These are phyloP conservation scores for Datnioides undecimradiatus DNA, from an alignment of 2,113 vertebrate species.

Conservation along the genomic window DNA sequence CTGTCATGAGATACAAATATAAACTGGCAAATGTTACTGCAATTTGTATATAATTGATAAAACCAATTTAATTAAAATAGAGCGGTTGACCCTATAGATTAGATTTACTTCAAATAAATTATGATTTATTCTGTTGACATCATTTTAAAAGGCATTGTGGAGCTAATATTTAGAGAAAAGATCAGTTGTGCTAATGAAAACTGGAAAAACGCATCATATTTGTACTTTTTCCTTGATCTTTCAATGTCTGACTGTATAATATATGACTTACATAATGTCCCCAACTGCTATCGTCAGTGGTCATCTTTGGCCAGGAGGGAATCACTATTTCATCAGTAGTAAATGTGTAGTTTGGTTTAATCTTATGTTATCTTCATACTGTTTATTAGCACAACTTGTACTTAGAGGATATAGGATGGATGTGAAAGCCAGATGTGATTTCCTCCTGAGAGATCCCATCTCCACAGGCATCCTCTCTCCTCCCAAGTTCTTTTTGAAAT, in stretches of 20 bases:
- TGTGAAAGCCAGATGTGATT: slow-evolving; percentile 21
- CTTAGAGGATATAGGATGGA: background rate
- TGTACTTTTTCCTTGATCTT: background rate
- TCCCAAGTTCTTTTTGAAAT: slow-evolving; percentile 42
- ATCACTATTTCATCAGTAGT: background rate
- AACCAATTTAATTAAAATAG: background rate
- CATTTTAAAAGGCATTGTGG: too few relatives aligned
- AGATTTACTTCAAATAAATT: background rate
- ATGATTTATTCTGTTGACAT: background rate
- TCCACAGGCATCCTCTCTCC: slow-evolving; percentile 13
- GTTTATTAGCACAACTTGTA: slow-evolving; percentile 12
- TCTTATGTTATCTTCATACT: background rate
- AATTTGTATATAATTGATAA: background rate
- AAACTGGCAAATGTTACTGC: background rate
- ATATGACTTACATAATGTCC: background rate
- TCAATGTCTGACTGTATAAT: background rate
- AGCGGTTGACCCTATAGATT: background rate
- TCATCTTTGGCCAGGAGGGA: too few relatives aligned
- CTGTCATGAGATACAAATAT: background rate
- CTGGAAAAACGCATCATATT: background rate
- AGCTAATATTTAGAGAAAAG: too few relatives aligned
- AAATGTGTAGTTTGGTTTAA: background rate
- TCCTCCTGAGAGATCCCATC: slow-evolving; percentile 25
- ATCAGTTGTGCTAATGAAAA: background rate
- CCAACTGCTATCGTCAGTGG: background rate